phyloP scores from a whole-genome alignment of 2,797 vertebrate species.

The Eospalax fontanierii region DNA sequence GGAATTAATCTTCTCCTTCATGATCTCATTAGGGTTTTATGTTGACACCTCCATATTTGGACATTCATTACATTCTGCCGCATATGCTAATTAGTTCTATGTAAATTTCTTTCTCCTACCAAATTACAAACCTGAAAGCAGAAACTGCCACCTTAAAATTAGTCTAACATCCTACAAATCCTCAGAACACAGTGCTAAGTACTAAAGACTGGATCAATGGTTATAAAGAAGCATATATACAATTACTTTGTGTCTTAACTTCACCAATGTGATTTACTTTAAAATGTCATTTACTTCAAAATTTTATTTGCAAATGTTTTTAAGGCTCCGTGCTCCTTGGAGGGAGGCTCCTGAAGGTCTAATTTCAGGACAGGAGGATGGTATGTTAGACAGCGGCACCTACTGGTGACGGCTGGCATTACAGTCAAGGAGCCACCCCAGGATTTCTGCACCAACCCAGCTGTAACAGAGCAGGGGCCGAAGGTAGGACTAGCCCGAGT shows the following conservation, averaged over 20 bases:
- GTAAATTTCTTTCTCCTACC: slow-evolving; percentile 31
- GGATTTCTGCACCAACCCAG: neutral
- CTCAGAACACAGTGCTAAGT: neutral
- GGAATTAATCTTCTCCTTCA: slow-evolving; percentile 66
- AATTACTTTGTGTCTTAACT: slow-evolving; percentile 15
- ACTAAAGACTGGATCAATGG: neutral
- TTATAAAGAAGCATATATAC: slow-evolving; percentile 32
- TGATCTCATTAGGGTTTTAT: slow-evolving; percentile 49
- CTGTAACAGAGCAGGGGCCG: neutral
- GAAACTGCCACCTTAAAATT: slow-evolving; percentile 32
- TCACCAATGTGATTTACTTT: neutral
- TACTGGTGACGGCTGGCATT: slow-evolving; percentile 73
- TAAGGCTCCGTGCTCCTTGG: neutral
- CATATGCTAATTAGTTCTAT: slow-evolving; percentile 42
- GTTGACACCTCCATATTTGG: slow-evolving; percentile 51
- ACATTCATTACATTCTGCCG: slow-evolving; percentile 17
- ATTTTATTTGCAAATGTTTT: slow-evolving; percentile 47
- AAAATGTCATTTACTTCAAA: neutral
- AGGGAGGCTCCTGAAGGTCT: neutral
- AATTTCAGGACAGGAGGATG: slow-evolving; percentile 63
- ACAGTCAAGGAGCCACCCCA: neutral
- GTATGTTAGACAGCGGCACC: slow-evolving; percentile 83
- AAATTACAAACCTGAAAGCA: slow-evolving; percentile 37
- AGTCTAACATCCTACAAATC: neutral
- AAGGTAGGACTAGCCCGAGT: neutral